A percentile compares a stretch with the other conserved stretches of the same genome.
These are phyloP conservation scores for Oplegnathus fasciatus DNA, from an alignment of 2,113 vertebrate species.

Conservation along the genomic window DNA sequence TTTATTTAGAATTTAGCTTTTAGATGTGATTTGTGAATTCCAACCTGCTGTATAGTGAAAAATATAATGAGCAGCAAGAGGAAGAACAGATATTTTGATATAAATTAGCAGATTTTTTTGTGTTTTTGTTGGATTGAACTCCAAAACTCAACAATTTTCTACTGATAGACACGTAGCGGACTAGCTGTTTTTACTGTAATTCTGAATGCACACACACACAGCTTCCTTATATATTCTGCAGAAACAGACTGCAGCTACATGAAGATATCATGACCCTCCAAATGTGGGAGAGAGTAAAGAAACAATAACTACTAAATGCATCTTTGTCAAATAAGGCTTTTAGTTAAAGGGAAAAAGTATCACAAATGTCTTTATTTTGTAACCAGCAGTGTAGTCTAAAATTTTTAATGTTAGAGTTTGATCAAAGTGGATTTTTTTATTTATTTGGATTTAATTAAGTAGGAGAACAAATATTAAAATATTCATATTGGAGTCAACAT, in stretches of 20 bases:
- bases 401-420: neutral
- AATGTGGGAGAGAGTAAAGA: neutral
- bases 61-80: neutral
- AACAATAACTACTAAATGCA: neutral
- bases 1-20: neutral
- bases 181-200: neutral
- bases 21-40: neutral
- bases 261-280: neutral
- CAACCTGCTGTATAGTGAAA: neutral
- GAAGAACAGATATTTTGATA: neutral
- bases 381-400: neutral
- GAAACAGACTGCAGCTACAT: neutral
- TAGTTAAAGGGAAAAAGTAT: neutral
- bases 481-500: no score
- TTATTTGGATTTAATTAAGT: neutral
- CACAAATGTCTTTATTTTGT: neutral
- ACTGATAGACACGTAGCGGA: neutral
- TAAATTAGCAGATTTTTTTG: neutral
- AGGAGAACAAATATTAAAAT: no score
- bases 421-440: neutral
- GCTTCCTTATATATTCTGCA: neutral
- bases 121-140: neutral
- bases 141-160: neutral
- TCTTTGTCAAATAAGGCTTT: neutral
- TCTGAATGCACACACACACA: neutral